Conservation (phyloP, 35 echinoderm and acorn worm genomes). For the Ophiothrix spiculata region DNA sequence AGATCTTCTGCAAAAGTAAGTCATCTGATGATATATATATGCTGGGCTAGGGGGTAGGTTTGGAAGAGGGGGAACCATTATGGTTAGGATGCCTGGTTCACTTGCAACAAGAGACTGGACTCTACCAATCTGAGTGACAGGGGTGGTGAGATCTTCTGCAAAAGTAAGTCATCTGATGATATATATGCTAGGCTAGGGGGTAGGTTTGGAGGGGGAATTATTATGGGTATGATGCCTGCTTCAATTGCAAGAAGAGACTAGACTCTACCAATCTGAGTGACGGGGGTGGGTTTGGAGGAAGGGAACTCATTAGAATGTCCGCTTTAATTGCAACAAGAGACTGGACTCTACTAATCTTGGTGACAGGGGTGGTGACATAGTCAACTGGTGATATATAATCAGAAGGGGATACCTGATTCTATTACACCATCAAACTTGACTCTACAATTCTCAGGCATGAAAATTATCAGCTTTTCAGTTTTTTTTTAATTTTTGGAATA, state of each 20-base stretch:
- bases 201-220: neutral
- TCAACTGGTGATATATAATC: neutral
- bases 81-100: slow-evolving; percentile 38
- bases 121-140: slow-evolving; percentile 86
- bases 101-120: slow-evolving; percentile 90
- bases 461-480: too few relatives aligned
- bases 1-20: slow-evolving; percentile 95
- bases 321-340: neutral
- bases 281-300: too few relatives aligned
- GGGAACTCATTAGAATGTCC: neutral
- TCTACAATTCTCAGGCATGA: too few relatives aligned
- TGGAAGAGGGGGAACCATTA: neutral
- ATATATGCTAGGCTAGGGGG: neutral
- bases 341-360: too few relatives aligned
- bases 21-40: neutral
- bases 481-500: slow-evolving; percentile 46
- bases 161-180: slow-evolving; percentile 55
- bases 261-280: too few relatives aligned
- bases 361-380: too few relatives aligned
- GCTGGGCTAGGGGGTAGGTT: neutral
- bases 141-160: slow-evolving; percentile 94
- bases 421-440: slow-evolving; percentile 85
- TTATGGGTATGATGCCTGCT: neutral
- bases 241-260: too few relatives aligned
- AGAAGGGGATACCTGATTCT: slow-evolving; percentile 41